A percentile compares a stretch with the other conserved stretches of the same genome.
Evolutionary conservation across 1,140 invertebrate species (phyloP).

Genomic region (Diorhabda elongata): DNA sequence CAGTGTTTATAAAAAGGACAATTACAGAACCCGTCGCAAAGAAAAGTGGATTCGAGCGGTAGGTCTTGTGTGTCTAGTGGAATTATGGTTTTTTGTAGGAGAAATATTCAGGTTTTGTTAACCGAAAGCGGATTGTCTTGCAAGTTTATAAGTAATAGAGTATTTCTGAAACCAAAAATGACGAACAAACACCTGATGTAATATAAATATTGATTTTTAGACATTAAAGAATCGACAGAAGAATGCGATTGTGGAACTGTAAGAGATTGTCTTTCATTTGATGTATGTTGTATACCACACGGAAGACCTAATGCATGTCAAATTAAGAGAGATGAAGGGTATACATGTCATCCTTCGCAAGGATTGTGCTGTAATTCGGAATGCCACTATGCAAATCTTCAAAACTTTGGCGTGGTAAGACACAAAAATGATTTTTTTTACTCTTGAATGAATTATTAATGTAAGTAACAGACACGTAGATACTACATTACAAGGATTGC

Average conservation of each 20-base stretch:
- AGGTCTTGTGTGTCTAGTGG: not conserved
- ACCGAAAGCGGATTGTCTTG: no score
- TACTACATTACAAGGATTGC: no score
- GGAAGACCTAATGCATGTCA: constrained; percentile 22
- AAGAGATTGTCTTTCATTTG: constrained; percentile 25
- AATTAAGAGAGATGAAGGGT: constrained; percentile 32
- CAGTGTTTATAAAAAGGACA: not conserved
- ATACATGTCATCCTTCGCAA: constrained; percentile 50
- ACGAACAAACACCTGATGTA: not conserved
- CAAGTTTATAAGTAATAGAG: not conserved
- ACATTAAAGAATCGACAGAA: constrained; percentile 30
- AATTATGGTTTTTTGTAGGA: not conserved
- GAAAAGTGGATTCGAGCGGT: no score
- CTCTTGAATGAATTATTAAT: no score
- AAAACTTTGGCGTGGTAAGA: constrained; percentile 36
- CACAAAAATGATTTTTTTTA: not conserved
- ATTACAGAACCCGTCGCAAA: not conserved
- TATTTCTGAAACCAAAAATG: not conserved
- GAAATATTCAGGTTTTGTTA: not conserved
- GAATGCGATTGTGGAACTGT: constrained; percentile 36
- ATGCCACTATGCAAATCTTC: constrained; percentile 45
- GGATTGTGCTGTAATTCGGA: constrained; percentile 47
- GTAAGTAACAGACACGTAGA: no score
- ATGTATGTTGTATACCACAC: constrained; percentile 32
- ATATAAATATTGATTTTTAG: constrained; percentile 18